These are phyloP conservation scores for Drosophila tristis DNA, from an alignment of 1,140 invertebrate species.

Conservation along the genomic window DNA sequence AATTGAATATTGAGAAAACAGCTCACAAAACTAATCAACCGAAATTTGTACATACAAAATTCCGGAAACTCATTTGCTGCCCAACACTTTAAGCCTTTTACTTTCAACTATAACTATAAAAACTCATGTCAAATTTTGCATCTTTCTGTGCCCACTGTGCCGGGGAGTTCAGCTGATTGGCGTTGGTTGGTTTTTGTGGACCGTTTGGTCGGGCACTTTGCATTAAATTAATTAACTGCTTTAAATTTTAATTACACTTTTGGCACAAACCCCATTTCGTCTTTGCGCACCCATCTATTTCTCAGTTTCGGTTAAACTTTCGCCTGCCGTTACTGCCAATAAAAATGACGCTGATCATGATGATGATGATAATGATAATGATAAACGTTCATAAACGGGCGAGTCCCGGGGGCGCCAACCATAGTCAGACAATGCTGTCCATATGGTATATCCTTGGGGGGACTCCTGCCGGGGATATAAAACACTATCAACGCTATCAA, in stretches of 20 bases:
- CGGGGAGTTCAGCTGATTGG: constrained; percentile 9
- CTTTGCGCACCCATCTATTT: constrained; percentile 28
- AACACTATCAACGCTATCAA: constrained; percentile 18
- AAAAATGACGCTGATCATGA: constrained; percentile 16
- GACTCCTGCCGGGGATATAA: constrained; percentile 25
- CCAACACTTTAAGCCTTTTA: too few relatives aligned
- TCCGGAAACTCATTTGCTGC: too few relatives aligned
- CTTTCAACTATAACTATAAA: too few relatives aligned
- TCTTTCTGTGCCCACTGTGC: constrained; percentile 33
- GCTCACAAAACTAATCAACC: too few relatives aligned
- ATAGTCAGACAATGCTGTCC: constrained; percentile 15
- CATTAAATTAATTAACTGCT: constrained; percentile 77
- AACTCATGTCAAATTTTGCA: too few relatives aligned
- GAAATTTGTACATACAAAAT: too few relatives aligned
- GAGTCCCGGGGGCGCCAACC: constrained; percentile 32
- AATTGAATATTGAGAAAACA: neutral
- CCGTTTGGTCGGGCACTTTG: constrained; percentile 43
- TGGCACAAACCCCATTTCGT: constrained; percentile 44
- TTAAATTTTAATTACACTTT: constrained; percentile 73
- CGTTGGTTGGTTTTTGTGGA: constrained; percentile 34
- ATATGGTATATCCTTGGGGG: constrained; percentile 41
- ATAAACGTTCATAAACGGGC: constrained; percentile 51
- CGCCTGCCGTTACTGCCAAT: constrained; percentile 24
- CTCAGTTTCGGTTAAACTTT: constrained; percentile 36
- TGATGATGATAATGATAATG: constrained; percentile 30